Evolutionary conservation across 2,888 invertebrate species (phyloP), one percentile per base, ranked within the genome.

Genomic region (Apotomis betuletana): DNA sequence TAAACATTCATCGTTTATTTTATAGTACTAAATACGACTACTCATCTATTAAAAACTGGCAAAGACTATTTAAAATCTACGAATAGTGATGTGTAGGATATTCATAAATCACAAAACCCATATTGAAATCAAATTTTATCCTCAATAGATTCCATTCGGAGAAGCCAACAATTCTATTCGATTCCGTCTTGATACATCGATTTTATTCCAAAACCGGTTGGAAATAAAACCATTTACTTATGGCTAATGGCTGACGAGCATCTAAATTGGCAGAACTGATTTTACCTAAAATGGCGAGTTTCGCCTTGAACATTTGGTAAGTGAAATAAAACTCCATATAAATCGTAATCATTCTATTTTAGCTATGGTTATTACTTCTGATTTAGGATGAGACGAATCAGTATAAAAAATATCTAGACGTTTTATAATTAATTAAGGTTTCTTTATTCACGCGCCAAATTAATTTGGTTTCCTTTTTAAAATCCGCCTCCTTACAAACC

Each of bases 221-320:
- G 49, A 51, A 62, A 57, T 69, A 69, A 69, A 69, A 62, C 55
- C 38, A 57, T 62, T 57, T 55, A 57, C 57, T 57, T 55, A n/a
- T 13, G 49, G 57, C 60, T 46, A 65, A 65, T 44, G 41, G 27
- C 44, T 27, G 60, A 44, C 3, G 55, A 69, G 46, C n/a, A 49
- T 44, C 36, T 54, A 54, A 49, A 36, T 69, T 44, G 44, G 36
- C 49, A 49, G 46, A 57, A 69, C 46, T 62, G 46, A 3, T 38
- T 12, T 10, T 51, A 60, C 52, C 60, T 52, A 60, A 69, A 49
- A 36, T 10, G 8, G 65, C 12, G 10, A 41, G 38, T 4, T 60
- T 60, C 46, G 0, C 12, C 55, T 12, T 15, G 15, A 15, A 46
- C 12, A 5, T 46, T 61, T 62, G 9, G 10, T 36, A 3, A n/a